phyloP scores from a whole-genome alignment of 1,140 invertebrate species.

The Drosophila pseudoobscura region DNA sequence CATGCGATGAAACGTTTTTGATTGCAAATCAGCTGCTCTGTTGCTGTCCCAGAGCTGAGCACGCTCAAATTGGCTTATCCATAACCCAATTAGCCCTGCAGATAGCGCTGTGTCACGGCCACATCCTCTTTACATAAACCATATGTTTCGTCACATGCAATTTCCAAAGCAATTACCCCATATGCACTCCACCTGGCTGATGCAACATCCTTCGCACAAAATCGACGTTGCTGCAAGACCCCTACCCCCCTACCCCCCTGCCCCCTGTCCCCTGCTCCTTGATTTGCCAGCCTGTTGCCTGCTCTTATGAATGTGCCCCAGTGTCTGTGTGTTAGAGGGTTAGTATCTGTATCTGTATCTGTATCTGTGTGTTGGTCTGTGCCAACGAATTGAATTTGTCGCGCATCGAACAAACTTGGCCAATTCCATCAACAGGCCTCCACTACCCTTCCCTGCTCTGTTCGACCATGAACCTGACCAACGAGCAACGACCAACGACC shows the following conservation, averaged over 20 bases:
- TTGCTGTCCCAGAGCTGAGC: neutral
- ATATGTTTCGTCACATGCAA: constrained; percentile 64
- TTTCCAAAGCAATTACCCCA: constrained; percentile 77
- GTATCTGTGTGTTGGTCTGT: constrained; percentile 2
- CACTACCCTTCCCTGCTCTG: constrained; percentile 9
- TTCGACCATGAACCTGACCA: constrained; percentile 36
- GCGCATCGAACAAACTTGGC: constrained; percentile 58
- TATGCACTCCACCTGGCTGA: constrained; percentile 45
- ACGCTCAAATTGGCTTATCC: constrained; percentile 48
- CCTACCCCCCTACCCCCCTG: neutral
- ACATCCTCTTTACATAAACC: constrained; percentile 53
- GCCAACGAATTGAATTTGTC: constrained; percentile 52
- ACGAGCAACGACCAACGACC: constrained; percentile 7
- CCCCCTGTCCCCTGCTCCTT: neutral
- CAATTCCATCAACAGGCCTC: constrained; percentile 63
- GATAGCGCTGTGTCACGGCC: constrained; percentile 35
- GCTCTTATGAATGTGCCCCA: neutral
- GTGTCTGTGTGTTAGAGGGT: constrained; percentile 7
- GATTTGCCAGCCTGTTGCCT: constrained; percentile 31
- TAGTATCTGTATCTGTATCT: neutral
- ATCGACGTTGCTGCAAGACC: too few species aligned
- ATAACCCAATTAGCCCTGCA: constrained; percentile 53
- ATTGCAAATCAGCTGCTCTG: neutral
- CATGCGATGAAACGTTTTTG: neutral
- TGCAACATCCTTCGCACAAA: constrained; percentile 43